Evolutionary conservation across 1,140 invertebrate genomes (phyloP), one percentile per base, ranked within the genome.

Genomic region (Acyrthosiphon pisum): DNA sequence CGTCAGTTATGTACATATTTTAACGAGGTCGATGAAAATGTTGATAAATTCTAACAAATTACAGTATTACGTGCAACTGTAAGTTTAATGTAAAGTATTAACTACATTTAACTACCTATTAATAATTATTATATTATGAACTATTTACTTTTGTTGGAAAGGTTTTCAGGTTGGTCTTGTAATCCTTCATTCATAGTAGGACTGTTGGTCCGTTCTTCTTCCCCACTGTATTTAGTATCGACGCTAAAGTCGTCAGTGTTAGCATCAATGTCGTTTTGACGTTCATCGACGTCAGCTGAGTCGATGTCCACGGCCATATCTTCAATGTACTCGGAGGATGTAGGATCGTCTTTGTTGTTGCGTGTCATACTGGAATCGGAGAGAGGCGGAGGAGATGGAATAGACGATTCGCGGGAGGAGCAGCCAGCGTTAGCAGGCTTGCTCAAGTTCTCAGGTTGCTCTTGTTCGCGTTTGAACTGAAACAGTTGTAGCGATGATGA

Each of bases 101-200:
- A 68, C 60, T 68, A 68, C n/a, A 4, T 76, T 11, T 76, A 76
- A 76, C 11, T 53, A 50, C 50, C 50, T 68, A 76, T 35, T n/a
- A 76, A 76, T n/a, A 76, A 76, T 76, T 76, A 76, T 76, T 35
- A 18, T 76, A 76, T 76, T 18, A 76, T 76, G 60, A 76, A 46
- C 9, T 96, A 96, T 95, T 96, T 96, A 94, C 96, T 96, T 95
- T 97, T 97, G 95, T 96, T 96, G 94, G 97, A 97, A 93, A 98
- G 95, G 95, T 98, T 98, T 95, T 98, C 97, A 93, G 97, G 97
- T 95, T 97, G 97, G 94, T 98, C 97, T 94, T 97, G 97, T 93
- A 96, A 95, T 91, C 96, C 96, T 93, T 97, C 96, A 48, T 95
- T 96, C 94, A 95, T 95, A 94, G 96, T 96, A 44, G 96, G 96